Conservation (phyloP, 2,113 vertebrate genomes). For the Gopherus flavomarginatus region DNA sequence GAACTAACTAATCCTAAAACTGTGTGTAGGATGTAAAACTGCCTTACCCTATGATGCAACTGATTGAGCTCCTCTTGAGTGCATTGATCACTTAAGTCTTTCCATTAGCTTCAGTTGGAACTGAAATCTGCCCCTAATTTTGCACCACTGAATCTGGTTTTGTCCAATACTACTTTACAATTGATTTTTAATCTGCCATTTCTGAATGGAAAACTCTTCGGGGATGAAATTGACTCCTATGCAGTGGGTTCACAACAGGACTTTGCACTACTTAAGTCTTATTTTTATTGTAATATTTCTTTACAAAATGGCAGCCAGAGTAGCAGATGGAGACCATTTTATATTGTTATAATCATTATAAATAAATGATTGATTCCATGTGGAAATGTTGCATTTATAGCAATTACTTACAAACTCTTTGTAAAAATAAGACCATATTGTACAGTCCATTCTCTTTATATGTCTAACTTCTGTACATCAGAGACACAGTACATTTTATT, state of each 20-base stretch:
- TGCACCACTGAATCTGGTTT: not conserved
- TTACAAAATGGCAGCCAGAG: constrained; percentile 16
- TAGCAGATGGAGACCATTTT: constrained; percentile 25
- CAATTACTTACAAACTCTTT: constrained; percentile 17
- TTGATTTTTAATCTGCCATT: not conserved
- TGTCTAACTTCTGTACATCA: not conserved
- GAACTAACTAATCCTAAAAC: not conserved
- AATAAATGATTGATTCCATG: not conserved
- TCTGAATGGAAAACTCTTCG: not conserved
- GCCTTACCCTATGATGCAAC: not conserved
- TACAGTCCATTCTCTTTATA: not conserved
- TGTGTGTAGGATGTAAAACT: not conserved
- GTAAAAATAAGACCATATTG: constrained; percentile 26
- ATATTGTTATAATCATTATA: constrained; percentile 42
- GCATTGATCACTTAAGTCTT: not conserved
- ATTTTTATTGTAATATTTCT: constrained; percentile 8
- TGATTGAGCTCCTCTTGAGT: not conserved
- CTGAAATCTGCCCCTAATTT: not conserved
- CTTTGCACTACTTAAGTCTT: not conserved
- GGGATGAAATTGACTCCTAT: not conserved
- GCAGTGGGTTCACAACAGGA: not conserved
- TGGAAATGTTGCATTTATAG: constrained; percentile 17
- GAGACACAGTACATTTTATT: not conserved
- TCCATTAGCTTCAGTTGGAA: not conserved
- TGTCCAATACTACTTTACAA: not conserved